A percentile compares a stretch with the other conserved stretches of the same genome.
These are phyloP conservation scores for Corvus cornix DNA, from an alignment of 2,113 vertebrate species.

Conservation along the genomic window DNA sequence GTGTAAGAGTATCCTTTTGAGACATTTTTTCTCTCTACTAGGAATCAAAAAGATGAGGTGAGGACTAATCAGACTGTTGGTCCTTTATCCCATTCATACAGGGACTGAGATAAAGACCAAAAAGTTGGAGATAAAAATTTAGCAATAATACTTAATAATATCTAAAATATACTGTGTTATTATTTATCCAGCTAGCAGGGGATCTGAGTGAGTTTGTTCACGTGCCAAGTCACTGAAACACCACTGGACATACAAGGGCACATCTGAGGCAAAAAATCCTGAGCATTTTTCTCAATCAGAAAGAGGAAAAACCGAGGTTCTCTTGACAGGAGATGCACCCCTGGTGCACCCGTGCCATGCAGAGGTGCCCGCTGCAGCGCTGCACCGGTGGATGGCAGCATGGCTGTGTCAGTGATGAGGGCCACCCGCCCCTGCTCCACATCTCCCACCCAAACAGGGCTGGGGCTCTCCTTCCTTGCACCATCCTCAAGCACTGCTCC, in stretches of 20 bases:
- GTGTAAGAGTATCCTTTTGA: not conserved
- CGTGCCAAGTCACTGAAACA: not conserved
- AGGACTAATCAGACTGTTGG: not conserved
- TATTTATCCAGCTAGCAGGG: not conserved
- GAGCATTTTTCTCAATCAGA: not conserved
- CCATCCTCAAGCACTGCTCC: not conserved
- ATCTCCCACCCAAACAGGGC: not conserved
- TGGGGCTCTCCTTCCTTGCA: not conserved
- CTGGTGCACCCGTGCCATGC: accelerated
- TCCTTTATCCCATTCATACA: not conserved
- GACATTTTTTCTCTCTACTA: not conserved
- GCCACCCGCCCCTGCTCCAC: not conserved
- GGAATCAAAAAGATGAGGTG: not conserved
- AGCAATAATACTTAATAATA: not conserved
- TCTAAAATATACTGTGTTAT: not conserved
- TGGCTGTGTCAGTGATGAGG: no score
- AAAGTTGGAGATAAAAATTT: not conserved
- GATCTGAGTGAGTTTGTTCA: not conserved
- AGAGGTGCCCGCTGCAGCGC: not conserved
- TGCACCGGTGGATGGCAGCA: not conserved
- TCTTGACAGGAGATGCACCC: not conserved
- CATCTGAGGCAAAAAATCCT: not conserved
- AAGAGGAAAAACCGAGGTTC: accelerated
- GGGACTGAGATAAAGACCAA: not conserved
- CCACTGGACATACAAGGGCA: not conserved